Percentiles rank a stretch among this genome's conserved stretches.
phyloP scores from a whole-genome alignment of 2,113 vertebrate species.

The Xiphias gladius region DNA sequence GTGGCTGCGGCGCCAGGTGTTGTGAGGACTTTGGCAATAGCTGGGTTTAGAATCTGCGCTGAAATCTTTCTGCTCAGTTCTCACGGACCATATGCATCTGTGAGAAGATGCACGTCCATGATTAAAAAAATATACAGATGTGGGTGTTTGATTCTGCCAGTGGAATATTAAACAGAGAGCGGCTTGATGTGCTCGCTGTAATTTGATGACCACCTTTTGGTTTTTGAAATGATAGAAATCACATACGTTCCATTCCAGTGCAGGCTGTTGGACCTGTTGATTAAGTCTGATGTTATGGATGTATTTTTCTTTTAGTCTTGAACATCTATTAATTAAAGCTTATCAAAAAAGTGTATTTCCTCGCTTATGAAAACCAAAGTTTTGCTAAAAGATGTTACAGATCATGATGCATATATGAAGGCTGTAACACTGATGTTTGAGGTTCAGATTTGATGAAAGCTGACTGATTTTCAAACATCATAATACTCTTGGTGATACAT shows the following conservation, averaged over 20 bases:
- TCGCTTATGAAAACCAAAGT: slow-evolving; percentile 34
- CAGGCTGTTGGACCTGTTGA: slow-evolving; percentile 44
- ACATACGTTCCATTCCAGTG: not conserved
- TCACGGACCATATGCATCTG: slow-evolving; percentile 48
- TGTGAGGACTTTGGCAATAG: slow-evolving; percentile 25
- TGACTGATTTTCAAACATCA: slow-evolving; percentile 18
- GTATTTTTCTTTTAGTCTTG: slow-evolving; percentile 32
- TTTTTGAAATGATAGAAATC: slow-evolving; percentile 32
- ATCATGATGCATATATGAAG: slow-evolving; percentile 24
- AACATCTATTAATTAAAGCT: slow-evolving; percentile 53
- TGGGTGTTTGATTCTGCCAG: slow-evolving; percentile 45
- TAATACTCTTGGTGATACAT: not conserved
- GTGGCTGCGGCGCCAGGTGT: slow-evolving; percentile 37
- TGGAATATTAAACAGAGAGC: slow-evolving; percentile 44
- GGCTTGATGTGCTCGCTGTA: slow-evolving; percentile 41
- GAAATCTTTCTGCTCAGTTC: slow-evolving; percentile 19
- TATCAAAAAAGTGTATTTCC: slow-evolving; percentile 53
- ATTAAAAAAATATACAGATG: slow-evolving; percentile 70
- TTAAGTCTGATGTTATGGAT: slow-evolving; percentile 44
- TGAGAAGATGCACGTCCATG: slow-evolving; percentile 35
- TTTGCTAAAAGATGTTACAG: slow-evolving; percentile 30
- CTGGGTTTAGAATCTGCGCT: slow-evolving; percentile 21
- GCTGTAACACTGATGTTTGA: slow-evolving; percentile 17
- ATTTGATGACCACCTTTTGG: slow-evolving; percentile 49
- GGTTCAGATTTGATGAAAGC: slow-evolving; percentile 30